Base-by-base conservation (phyloP, 2,888 invertebrate species). In the Papilio demoleus region DNA sequence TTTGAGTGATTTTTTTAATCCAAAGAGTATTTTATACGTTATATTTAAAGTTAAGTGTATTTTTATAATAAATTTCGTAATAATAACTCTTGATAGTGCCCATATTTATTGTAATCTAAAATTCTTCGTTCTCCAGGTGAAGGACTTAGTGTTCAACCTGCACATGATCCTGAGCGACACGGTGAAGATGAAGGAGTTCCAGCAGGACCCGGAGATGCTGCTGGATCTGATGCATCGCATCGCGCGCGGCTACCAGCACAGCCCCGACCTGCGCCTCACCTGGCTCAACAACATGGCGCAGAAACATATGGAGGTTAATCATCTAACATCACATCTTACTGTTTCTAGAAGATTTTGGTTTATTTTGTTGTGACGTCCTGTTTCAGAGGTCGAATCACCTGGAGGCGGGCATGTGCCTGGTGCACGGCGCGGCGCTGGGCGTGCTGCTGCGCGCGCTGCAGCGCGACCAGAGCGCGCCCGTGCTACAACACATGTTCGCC, bases 141-240 rank as follows among this genome's bases (percentile, higher is more conserved):
- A 96, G 81, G 99, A 99, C 88, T 90, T 99, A 59, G 96, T 99
- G 12, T 99, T 99, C 91, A 99, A 99, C 93, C 93, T 99, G 70
- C 98, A 99, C 90, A 99, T 99, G 98, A 99, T 99, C 79, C 94
- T 99, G 58, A 98, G 99, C 0, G 99, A 99, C 90, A 99, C 99
- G 0, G 99, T 99, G 14, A 98, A 99, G 94, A 99, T 99, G 99
- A 98, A 99, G 88, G 98, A 99, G 88, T 98, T 98, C 90, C 97
- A 98, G 85, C 98, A 99, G 82, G 99, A 99, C 91, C 99, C 99
- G 0, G 99, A 99, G 93, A 99, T 99, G 99, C 92, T 99, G 71
- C 92, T 99, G 59, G 99, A 99, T 91, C 94, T 99, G 58, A 99
- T 99, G 99, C 98, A 99, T 88, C 96, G 99, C 68, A 98, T 99